A percentile compares a stretch with the other conserved stretches of the same genome.
Evolutionary conservation across 2,888 invertebrate species (phyloP).

Genomic region (Papilio gigon): DNA sequence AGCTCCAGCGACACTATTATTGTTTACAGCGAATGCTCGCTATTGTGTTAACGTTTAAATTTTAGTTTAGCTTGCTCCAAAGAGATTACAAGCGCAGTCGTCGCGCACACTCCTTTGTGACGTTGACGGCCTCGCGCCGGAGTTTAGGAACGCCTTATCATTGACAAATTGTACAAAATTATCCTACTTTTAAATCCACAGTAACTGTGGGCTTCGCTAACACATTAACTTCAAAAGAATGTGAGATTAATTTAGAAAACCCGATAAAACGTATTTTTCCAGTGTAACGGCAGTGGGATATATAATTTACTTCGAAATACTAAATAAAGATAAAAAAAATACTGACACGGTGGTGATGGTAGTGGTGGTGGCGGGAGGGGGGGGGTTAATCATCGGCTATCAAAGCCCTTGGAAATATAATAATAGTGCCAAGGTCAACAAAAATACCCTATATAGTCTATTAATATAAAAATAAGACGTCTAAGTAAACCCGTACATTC

Average conservation of each 20-base stretch:
- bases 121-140: background rate
- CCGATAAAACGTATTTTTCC: no score
- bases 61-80: constrained; percentile 23
- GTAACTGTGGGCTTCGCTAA: no score
- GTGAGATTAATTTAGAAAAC: no score
- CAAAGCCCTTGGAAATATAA: no score
- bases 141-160: constrained; percentile 4
- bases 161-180: constrained; percentile 16
- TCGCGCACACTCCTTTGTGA: constrained; percentile 28
- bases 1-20: constrained; percentile 15
- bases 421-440: no score
- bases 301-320: no score
- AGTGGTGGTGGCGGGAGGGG: no score
- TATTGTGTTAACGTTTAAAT: constrained; percentile 20
- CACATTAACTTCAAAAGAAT: no score
- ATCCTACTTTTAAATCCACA: background rate
- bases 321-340: no score
- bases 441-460: background rate
- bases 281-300: no score
- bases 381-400: no score
- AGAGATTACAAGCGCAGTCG: constrained; percentile 24
- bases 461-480: background rate
- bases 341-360: no score
- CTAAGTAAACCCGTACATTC: background rate
- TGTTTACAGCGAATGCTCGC: constrained; percentile 11